Evolutionary conservation across 2,797 vertebrate species (phyloP).

Genomic region (Onychomys leucogaster): DNA sequence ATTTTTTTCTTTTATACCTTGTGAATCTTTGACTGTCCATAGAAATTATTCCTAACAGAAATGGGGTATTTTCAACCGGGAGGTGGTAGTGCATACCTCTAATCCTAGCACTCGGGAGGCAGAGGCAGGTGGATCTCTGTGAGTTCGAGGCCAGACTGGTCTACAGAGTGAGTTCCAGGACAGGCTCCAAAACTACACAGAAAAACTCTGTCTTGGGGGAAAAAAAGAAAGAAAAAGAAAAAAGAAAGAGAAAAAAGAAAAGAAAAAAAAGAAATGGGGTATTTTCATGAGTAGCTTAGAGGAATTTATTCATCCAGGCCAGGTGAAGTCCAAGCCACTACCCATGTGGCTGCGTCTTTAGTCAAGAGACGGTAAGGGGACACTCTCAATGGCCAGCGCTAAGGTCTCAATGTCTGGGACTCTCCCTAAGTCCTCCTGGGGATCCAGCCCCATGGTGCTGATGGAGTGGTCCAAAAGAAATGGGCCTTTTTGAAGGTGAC

Average conservation of each 20-base stretch:
- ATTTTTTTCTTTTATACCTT: conserved; percentile 26
- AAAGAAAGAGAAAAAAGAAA: too few relatives aligned
- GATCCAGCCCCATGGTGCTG: background rate
- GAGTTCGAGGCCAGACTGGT: too few relatives aligned
- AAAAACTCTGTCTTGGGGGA: too few relatives aligned
- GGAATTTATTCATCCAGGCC: conserved; percentile 42
- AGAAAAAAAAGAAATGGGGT: conserved; percentile 43
- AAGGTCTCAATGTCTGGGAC: background rate
- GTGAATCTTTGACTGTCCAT: conserved; percentile 61
- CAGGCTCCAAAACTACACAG: too few relatives aligned
- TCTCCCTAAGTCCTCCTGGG: background rate
- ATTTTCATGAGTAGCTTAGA: conserved; percentile 44
- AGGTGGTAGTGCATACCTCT: too few relatives aligned
- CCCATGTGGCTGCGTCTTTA: background rate
- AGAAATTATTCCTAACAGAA: conserved; percentile 58
- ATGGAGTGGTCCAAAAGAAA: background rate
- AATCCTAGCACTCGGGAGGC: too few relatives aligned
- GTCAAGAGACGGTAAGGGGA: background rate
- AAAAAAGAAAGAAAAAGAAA: too few relatives aligned
- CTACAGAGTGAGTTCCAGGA: too few relatives aligned
- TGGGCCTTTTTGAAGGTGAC: background rate
- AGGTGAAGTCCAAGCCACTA: conserved; percentile 20
- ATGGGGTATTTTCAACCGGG: background rate
- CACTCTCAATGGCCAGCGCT: background rate
- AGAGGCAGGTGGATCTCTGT: too few relatives aligned